Evolutionary conservation across 2,797 vertebrate genomes (phyloP), one percentile per base, ranked within the genome.

Genomic region (Anguilla pacifica): DNA sequence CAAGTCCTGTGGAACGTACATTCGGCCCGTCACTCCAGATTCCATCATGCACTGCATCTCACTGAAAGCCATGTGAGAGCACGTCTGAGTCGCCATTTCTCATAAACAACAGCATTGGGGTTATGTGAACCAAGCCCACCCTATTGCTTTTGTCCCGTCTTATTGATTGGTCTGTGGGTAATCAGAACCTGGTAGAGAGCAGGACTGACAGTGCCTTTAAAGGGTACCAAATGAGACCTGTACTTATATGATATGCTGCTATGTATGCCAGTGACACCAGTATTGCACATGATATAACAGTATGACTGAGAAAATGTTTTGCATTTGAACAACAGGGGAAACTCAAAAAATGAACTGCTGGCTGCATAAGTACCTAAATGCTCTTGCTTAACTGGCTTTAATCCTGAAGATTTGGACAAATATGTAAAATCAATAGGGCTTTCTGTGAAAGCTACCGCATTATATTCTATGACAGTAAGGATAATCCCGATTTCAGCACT

Each of bases 201-300:
- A 84, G 70, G n/a, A 35, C 70, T 35, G 28, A 72, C 70, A 72
- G 70, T 28, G 11, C 11, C 70, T 28, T 3, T 25, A 22, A 70
- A 25, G 61, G 3, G 25, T 59, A 15, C 15, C 57, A 67, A 92
- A 95, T 93, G 92, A 95, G 92, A 88, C 92, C 87, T 90, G 91
- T 93, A 91, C 90, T 92, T 59, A 59, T 17, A 17, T 59, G 13
- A 15, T 22, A 19, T 59, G 17, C 15, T 59, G 57, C 57, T 59
- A 59, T 59, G 57, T 59, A 59, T 59, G 57, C 57, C 57, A 59
- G 57, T 19, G 17, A 59, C 57, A 59, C 57, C 17, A 59, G 57
- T 17, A 59, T 59, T 59, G 57, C 3, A 1, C 57, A 59, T 59
- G 57, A 59, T 15, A 17, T 59, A 59, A 19, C 17, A 59, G 15